Evolutionary conservation across 2,113 vertebrate genomes (phyloP), one percentile per base, ranked within the genome.

Genomic region (Plotosus lineatus): DNA sequence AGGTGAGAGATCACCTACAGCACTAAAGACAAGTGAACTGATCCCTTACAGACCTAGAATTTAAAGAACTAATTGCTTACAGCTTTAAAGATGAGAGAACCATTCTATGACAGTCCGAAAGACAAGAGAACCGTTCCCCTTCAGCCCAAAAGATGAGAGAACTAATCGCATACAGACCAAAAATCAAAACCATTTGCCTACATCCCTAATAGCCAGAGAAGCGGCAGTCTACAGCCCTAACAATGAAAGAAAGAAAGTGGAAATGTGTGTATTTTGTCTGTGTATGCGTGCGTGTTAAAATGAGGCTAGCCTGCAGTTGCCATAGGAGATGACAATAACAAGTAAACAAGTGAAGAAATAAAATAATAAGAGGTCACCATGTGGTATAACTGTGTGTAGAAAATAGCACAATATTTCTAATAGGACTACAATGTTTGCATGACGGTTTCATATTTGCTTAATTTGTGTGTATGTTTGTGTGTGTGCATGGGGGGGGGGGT

Each of bases 341-440:
- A 66, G 51, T 82, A 83, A 85, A 77, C 84, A 85, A 66, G 51
- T 82, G 80, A 85, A 77, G 80, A 85, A 82, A 82, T 68, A 65
- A 65, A 38, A 53, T 72, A 82, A 72, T 85, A 84, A 42, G 51
- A 82, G 72, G 75, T 78, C 75, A 56, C 23, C 23, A 10, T n/a
- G n/a, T 21, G 53, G 53, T 56, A 10, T 21, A 50, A 11, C 51
- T 19, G 75, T 53, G 33, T 14, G 26, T 63, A 9, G 44, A 19
- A n/a, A 44, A 69, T 9, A 44, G 26, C n/a, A 40, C 36, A 28
- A 42, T 44, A 69, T n/a, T 69, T n/a, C 38, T 28, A 38, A 44
- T n/a, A 69, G 38, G 40, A 28, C 6, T 46, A 40, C n/a, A 21
- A 40, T 23, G 6, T 26, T 23, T 28, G 40, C 28, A n/a, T 46